Conservation (phyloP, 2,113 vertebrate species). For the Pipra filicauda region DNA sequence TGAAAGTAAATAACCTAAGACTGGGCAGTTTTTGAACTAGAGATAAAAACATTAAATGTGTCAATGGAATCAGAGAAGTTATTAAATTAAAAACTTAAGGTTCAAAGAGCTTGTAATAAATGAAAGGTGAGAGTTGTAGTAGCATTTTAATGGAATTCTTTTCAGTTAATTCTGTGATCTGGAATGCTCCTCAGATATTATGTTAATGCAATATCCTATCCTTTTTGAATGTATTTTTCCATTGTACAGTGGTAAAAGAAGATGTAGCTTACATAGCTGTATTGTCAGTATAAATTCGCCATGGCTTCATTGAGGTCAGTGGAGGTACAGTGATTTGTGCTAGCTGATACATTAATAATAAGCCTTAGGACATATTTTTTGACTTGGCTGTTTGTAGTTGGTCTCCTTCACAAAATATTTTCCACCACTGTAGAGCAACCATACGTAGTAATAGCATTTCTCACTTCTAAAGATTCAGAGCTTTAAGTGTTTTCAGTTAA, state of each 20-base stretch:
- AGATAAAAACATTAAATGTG: background rate
- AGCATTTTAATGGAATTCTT: background rate
- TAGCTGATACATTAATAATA: conserved; percentile 48
- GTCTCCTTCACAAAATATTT: conserved; percentile 36
- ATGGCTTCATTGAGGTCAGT: conserved; percentile 26
- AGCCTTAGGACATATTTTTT: conserved; percentile 49
- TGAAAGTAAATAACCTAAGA: background rate
- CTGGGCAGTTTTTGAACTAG: background rate
- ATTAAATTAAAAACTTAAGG: background rate
- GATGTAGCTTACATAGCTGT: background rate
- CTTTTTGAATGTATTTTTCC: background rate
- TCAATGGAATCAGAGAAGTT: background rate
- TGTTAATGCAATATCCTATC: background rate
- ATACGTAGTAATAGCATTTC: background rate
- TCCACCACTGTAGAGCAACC: background rate
- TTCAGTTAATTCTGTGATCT: background rate
- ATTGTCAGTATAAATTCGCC: background rate
- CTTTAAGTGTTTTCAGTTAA: background rate
- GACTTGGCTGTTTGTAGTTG: conserved; percentile 7
- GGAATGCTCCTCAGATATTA: background rate
- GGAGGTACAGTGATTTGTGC: conserved; percentile 37
- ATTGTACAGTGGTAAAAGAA: background rate
- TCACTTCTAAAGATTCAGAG: background rate
- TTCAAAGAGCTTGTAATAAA: background rate
- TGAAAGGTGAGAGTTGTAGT: background rate